Percentiles rank a stretch among this genome's conserved stretches.
Evolutionary conservation across 2,113 vertebrate species (phyloP).

Genomic region (Cairina moschata): DNA sequence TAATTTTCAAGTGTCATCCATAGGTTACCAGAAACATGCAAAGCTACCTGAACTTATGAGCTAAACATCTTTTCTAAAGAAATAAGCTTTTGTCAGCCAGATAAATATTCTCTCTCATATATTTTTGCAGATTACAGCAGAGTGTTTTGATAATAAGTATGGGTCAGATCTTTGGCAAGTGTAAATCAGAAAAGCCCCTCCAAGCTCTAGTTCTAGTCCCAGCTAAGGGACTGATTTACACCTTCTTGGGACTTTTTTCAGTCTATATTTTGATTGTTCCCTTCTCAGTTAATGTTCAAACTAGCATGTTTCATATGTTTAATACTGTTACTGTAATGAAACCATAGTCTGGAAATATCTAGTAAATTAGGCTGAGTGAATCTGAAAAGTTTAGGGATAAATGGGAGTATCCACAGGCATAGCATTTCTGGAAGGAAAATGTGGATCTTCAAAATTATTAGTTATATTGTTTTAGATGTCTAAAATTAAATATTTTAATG

Average conservation of each 20-base stretch:
- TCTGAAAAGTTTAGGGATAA: background rate
- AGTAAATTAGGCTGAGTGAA: background rate
- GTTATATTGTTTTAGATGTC: background rate
- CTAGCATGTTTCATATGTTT: background rate
- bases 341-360: background rate
- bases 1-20: conserved; percentile 51
- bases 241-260: background rate
- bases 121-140: conserved; percentile 37
- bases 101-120: conserved; percentile 11
- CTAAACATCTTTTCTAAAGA: conserved; percentile 50
- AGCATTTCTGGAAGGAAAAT: background rate
- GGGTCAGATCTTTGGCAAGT: background rate
- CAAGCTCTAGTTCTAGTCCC: background rate
- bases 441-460: background rate
- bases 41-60: conserved; percentile 34
- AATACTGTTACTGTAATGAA: background rate
- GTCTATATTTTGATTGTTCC: conserved; percentile 19
- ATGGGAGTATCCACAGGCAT: background rate
- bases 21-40: conserved; percentile 8
- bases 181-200: background rate
- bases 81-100: background rate
- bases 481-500: background rate
- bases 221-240: background rate
- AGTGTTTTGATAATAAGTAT: conserved; percentile 24
- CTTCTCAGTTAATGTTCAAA: conserved; percentile 28